Evolutionary conservation across 2,888 invertebrate genomes (phyloP), one percentile per base, ranked within the genome.

Genomic region (Drosophila pegasa): DNA sequence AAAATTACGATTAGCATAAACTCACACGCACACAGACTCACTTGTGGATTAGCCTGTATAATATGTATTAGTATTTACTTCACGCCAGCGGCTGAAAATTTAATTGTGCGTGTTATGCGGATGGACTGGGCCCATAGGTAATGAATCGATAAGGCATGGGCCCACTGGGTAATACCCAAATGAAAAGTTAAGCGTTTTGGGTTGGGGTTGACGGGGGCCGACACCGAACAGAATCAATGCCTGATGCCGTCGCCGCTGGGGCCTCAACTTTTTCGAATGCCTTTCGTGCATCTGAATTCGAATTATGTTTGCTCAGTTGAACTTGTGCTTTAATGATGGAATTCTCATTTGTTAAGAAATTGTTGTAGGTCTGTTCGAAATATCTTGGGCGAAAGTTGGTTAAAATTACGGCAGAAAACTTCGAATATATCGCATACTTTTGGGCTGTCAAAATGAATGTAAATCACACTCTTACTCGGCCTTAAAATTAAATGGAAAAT

Each of bases 81-180:
- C 70, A 72, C 64, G 69, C 58, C 59, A 63, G 66, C 62, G 66
- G 57, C 69, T 65, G 54, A 66, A 64, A 69, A 71, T 70, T 71
- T 77, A 83, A 87, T 83, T 87, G 87, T 69, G 85, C 82, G 69
- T 78, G 82, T 64, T 51, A 25, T 20, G 8, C 25, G 31, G 3
- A n/a, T 14, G 35, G 10, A 6, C 3, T 25, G 52, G 25, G 47
- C 41, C 54, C 60, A 55, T 29, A 52, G 62, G 58, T 77, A 77
- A 54, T 67, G 78, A 75, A 73, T 78, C 68, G 78, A 75, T 68
- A 78, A 58, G 73, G 41, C 58, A 55, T 31, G 7, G 7, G 37
- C 43, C 50, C 47, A 20, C 18, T 52, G 67, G 58, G 58, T 54
- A 74, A 41, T 55, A 22, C 45, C 40, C 37, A 37, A 75, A 64